Conservation (phyloP, 2,113 vertebrate genomes). For the Crotalus horridus region DNA sequence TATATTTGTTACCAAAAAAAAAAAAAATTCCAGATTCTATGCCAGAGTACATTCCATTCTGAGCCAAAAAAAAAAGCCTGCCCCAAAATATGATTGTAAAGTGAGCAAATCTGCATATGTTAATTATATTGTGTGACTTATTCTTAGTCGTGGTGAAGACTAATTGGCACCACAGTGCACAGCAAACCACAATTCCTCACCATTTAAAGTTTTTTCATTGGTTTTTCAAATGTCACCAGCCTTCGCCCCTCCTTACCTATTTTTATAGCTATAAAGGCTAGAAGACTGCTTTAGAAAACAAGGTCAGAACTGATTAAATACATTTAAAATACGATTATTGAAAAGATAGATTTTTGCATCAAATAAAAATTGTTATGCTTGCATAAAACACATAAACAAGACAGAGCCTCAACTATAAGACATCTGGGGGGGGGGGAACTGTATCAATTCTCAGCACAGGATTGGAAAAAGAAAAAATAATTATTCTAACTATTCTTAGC, state of each 20-base stretch:
- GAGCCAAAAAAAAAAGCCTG: neutral
- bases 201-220: neutral
- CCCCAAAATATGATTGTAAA: neutral
- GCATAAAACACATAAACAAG: neutral
- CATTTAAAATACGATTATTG: neutral
- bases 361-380: neutral
- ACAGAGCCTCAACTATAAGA: neutral
- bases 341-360: neutral
- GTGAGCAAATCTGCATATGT: neutral
- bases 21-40: neutral
- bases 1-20: neutral
- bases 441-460: neutral
- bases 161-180: neutral
- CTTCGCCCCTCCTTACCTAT: neutral
- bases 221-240: neutral
- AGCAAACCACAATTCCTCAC: neutral
- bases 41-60: conserved; percentile 3
- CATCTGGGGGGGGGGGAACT: neutral
- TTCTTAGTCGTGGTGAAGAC: neutral
- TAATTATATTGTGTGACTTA: neutral
- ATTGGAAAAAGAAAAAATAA: neutral
- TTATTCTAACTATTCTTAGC: neutral
- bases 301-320: neutral
- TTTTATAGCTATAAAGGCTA: neutral
- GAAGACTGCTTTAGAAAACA: neutral